phyloP scores from a whole-genome alignment of 53 echinoderm and acorn worm genomes.

The Apostichopus leukothele region DNA sequence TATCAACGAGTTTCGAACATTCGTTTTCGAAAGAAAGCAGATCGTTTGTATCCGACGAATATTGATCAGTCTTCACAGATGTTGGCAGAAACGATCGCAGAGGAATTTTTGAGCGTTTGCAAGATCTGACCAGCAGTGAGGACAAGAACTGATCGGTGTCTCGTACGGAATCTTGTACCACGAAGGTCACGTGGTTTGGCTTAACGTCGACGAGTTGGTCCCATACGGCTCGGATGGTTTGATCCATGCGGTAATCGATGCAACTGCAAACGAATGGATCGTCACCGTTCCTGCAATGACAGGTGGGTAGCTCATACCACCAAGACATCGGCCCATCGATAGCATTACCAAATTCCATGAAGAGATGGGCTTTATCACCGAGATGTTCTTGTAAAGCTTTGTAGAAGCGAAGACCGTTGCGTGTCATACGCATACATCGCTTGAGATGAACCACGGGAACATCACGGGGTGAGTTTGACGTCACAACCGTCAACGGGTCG shows the following conservation, averaged over 20 bases:
- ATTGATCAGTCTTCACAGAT: not conserved
- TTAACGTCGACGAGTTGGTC: slow-evolving; percentile 28
- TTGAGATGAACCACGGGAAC: slow-evolving; percentile 43
- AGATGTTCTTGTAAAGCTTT: slow-evolving; percentile 49
- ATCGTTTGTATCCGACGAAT: not conserved
- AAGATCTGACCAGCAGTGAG: slow-evolving; percentile 33
- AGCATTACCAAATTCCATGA: slow-evolving; percentile 50
- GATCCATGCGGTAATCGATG: slow-evolving; percentile 36
- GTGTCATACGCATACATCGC: slow-evolving; percentile 65
- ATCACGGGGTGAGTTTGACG: slow-evolving; percentile 9
- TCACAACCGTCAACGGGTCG: slow-evolving; percentile 20
- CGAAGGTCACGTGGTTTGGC: slow-evolving; percentile 51
- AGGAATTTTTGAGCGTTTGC: slow-evolving; percentile 40
- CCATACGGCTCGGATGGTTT: slow-evolving; percentile 39
- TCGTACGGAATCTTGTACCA: slow-evolving; percentile 48
- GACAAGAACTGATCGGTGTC: slow-evolving; percentile 47
- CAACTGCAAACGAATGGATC: slow-evolving; percentile 53
- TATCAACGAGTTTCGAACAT: slow-evolving; percentile 52
- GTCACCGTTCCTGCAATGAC: slow-evolving; percentile 15
- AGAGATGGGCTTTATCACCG: slow-evolving; percentile 46
- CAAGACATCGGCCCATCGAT: slow-evolving; percentile 50
- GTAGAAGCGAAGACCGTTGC: slow-evolving; percentile 59
- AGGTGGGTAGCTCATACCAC: slow-evolving; percentile 56
- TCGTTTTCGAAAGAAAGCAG: not conserved
- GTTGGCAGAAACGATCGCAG: not conserved